Conservation (phyloP, 2,888 invertebrate genomes). For the Zygaena filipendulae region DNA sequence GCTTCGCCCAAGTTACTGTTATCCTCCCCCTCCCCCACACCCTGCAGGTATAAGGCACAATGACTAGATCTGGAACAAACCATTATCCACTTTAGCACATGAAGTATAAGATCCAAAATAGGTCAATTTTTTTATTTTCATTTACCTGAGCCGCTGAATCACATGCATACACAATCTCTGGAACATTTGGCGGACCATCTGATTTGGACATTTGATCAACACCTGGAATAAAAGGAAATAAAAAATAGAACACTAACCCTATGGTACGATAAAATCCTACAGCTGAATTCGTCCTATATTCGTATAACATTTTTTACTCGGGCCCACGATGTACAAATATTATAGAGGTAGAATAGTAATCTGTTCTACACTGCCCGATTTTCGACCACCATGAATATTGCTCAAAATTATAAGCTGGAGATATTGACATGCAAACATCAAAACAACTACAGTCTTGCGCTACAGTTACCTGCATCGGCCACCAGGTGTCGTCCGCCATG, state of each 20-base stretch:
- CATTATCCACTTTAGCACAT: neutral
- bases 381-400: no score
- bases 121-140: conserved; percentile 7
- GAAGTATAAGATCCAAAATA: conserved; percentile 3
- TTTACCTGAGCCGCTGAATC: conserved; percentile 85
- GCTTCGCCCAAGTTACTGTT: conserved; percentile 76
- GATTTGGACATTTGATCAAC: conserved; percentile 94
- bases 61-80: conserved; percentile 68
- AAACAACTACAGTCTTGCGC: no score
- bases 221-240: conserved; percentile 64
- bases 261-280: no score
- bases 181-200: conserved; percentile 97
- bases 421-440: no score
- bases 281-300: no score
- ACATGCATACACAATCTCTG: conserved; percentile 95
- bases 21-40: conserved; percentile 63
- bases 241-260: no score
- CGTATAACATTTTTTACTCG: no score
- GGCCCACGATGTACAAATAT: no score
- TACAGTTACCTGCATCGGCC: conserved; percentile 93
- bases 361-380: no score
- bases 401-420: no score
- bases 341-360: no score
- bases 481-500: conserved; percentile 95
- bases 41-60: conserved; percentile 72